Percentiles rank a stretch among this genome's conserved stretches.
Evolutionary conservation across 2,797 vertebrate genomes (phyloP).

Genomic region (Pangasius macronema): DNA sequence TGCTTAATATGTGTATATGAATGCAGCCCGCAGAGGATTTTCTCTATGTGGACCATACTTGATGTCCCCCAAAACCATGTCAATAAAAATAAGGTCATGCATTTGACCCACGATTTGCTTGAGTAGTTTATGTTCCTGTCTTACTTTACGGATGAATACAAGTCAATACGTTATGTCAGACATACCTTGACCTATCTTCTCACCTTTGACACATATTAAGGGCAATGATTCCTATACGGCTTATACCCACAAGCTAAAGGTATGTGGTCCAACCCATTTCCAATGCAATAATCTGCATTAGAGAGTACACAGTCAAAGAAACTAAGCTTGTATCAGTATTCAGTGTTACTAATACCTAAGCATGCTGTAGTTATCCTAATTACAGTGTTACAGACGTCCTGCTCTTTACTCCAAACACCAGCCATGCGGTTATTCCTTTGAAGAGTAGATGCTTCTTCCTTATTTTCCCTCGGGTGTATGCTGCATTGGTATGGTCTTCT

Average conservation of each 20-base stretch:
- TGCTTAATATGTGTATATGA: not conserved
- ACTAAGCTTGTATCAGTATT: not conserved
- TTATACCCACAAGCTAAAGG: not conserved
- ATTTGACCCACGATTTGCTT: not conserved
- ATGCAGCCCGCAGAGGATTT: not conserved
- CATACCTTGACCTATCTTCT: no score
- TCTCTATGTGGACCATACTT: not conserved
- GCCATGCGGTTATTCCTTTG: constrained; percentile 6
- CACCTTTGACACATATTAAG: no score
- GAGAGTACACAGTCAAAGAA: not conserved
- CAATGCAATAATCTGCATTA: not conserved
- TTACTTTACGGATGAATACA: no score
- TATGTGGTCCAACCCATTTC: not conserved
- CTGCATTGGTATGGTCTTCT: not conserved
- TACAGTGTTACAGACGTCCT: not conserved
- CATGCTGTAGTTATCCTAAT: not conserved
- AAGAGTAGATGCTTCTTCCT: not conserved
- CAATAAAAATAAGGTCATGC: not conserved
- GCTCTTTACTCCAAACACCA: not conserved
- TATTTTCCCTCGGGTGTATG: not conserved
- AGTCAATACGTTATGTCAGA: no score
- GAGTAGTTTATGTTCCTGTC: not conserved
- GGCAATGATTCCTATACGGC: not conserved
- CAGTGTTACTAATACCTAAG: not conserved
- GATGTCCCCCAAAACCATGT: not conserved